Conservation (phyloP, 2,113 vertebrate species). For the Phylloscopus whistleri region DNA sequence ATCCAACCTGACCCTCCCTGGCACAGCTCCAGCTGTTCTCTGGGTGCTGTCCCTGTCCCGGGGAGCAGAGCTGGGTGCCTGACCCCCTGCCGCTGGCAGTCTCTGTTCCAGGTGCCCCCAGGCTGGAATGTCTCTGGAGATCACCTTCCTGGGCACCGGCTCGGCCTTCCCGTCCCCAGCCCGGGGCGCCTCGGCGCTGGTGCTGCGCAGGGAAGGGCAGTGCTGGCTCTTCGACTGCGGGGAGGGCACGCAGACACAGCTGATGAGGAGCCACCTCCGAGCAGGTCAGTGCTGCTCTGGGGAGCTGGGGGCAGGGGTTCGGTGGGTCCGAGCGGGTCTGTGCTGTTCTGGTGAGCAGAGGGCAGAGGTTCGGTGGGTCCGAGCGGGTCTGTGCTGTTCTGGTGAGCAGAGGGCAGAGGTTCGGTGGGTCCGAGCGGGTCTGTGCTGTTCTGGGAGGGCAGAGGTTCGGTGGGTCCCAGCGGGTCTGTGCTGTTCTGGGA, state of each 20-base stretch:
- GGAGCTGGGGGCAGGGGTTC: too few species aligned
- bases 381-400: too few species aligned
- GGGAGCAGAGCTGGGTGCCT: fast-evolving
- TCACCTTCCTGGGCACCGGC: constrained; percentile 92
- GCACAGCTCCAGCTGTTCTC: fast-evolving
- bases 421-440: constrained; percentile 73
- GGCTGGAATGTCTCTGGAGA: constrained; percentile 81
- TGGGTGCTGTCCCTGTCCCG: fast-evolving
- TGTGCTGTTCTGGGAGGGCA: not conserved
- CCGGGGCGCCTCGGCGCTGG: constrained; percentile 84
- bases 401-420: too few species aligned
- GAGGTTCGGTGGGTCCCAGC: constrained; percentile 40
- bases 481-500: constrained; percentile 59
- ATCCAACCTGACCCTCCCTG: fast-evolving
- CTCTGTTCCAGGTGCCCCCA: not conserved
- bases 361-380: too few species aligned
- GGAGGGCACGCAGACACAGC: constrained; percentile 91
- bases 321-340: too few species aligned
- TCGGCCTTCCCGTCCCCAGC: constrained; percentile 85
- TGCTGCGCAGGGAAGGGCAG: constrained; percentile 84
- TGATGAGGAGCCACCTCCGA: constrained; percentile 87
- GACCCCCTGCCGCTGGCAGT: too few species aligned
- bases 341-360: too few species aligned
- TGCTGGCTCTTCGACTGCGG: constrained; percentile 97
- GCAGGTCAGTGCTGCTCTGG: constrained; percentile 70